Base-by-base conservation (phyloP, 1,140 invertebrate genomes). In the Callitettix versicolor region DNA sequence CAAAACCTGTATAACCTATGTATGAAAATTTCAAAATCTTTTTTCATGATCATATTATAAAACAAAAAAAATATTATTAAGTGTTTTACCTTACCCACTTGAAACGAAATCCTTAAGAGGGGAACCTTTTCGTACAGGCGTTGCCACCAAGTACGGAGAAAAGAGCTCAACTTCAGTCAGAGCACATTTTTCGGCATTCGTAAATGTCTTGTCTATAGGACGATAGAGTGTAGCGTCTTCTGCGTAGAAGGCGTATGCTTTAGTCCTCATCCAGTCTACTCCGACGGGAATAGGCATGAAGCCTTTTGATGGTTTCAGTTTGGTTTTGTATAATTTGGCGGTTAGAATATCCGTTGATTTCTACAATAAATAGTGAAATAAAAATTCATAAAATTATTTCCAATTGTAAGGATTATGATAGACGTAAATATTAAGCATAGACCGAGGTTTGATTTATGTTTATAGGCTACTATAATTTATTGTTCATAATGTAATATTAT, bases 51-150 rank as follows among this genome's bases (percentile, higher is more conserved):
- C n/a, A n/a, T n/a, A n/a, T n/a, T n/a, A n/a, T n/a, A n/a, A n/a
- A n/a, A n/a, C n/a, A n/a, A n/a, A n/a, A n/a, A n/a, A n/a, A n/a
- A n/a, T n/a, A n/a, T n/a, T n/a, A n/a, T n/a, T n/a, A n/a, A n/a
- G n/a, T n/a, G n/a, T n/a, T n/a, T n/a, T n/a, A n/a, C 14, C 65
- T 68, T 67, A 81, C 80, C 79, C 79, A 57, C 76, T 76, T 55
- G 75, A 73, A 6, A 82, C 65, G 49, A 79, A 70, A 65, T 82
- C 78, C n/a, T 73, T 75, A 65, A 79, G 79, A 0, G 78, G 79
- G 18, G 79, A 81, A 42, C 71, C 66, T 61, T 79, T 80, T 46
- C 72, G 72, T 18, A 78, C 69, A n/a, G 73, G 71, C 20, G 67
- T 68, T 1, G 72, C 70, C 53, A 77, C 74, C 41, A 73, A 72